phyloP scores from a whole-genome alignment of 2,888 invertebrate species.

The Syrista parreyssii region DNA sequence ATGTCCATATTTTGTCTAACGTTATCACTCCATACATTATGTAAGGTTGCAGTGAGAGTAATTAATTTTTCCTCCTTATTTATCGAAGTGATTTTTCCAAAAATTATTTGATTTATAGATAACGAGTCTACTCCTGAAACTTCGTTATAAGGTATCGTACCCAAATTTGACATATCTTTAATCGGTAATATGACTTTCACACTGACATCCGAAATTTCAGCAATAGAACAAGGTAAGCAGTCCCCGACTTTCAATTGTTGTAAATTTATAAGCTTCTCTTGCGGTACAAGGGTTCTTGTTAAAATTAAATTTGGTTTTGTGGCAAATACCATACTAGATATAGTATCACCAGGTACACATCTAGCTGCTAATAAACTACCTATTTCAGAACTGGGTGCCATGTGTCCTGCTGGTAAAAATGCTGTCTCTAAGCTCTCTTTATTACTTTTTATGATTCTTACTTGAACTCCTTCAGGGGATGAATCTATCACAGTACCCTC shows the following conservation, averaged over 20 bases:
- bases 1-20: conserved; percentile 35
- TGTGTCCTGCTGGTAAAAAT: conserved; percentile 57
- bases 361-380: conserved; percentile 47
- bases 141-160: conserved; percentile 30
- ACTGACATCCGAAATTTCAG: conserved; percentile 34
- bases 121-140: conserved; percentile 35
- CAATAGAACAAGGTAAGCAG: conserved; percentile 49
- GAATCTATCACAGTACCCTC: conserved; percentile 52
- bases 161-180: conserved; percentile 37
- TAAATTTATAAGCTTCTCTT: conserved; percentile 33
- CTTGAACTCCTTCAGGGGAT: conserved; percentile 47
- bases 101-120: conserved; percentile 45
- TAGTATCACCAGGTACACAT: conserved; percentile 44
- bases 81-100: conserved; percentile 44
- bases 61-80: conserved; percentile 39
- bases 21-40: conserved; percentile 39
- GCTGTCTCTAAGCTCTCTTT: conserved; percentile 30
- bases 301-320: conserved; percentile 47
- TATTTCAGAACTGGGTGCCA: conserved; percentile 52
- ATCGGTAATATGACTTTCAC: conserved; percentile 51
- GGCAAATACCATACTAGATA: conserved; percentile 52
- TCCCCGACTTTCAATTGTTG: conserved; percentile 42
- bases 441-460: conserved; percentile 37
- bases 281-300: conserved; percentile 46
- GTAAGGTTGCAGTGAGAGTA: conserved; percentile 41